Percentiles rank a stretch among this genome's conserved stretches.
Conservation (phyloP, 2,888 invertebrate species). For the Amphipoea oculea region DNA sequence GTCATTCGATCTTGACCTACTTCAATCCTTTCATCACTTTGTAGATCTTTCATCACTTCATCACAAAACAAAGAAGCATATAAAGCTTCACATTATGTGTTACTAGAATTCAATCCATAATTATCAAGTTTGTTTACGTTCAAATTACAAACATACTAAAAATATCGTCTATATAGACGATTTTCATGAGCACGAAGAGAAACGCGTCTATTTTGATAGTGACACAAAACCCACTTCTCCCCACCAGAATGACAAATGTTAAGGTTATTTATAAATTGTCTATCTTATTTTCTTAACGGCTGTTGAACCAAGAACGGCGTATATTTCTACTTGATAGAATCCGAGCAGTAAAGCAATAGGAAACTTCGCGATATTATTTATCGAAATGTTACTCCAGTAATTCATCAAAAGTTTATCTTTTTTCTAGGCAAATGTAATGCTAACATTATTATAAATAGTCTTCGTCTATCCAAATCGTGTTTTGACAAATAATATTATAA, state of each 20-base stretch:
- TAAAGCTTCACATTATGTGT: slow-evolving; percentile 36
- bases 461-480: slow-evolving; percentile 19
- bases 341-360: not conserved
- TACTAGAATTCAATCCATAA: slow-evolving; percentile 21
- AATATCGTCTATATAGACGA: slow-evolving; percentile 52
- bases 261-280: slow-evolving; percentile 75
- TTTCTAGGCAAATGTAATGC: not conserved
- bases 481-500: slow-evolving; percentile 46
- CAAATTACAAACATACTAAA: slow-evolving; percentile 43
- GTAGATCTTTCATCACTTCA: slow-evolving; percentile 8
- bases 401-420: not conserved
- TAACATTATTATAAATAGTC: not conserved
- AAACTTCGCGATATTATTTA: not conserved
- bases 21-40: slow-evolving; percentile 32
- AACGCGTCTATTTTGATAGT: slow-evolving; percentile 77
- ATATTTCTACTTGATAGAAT: slow-evolving; percentile 30
- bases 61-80: slow-evolving; percentile 1
- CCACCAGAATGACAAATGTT: slow-evolving; percentile 78
- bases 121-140: slow-evolving; percentile 54
- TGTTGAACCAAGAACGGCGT: slow-evolving; percentile 38
- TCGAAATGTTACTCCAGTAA: not conserved
- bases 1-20: slow-evolving; percentile 40
- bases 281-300: slow-evolving; percentile 55
- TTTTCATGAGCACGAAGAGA: slow-evolving; percentile 62
- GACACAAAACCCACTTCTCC: slow-evolving; percentile 77